Conservation (phyloP, 2,797 vertebrate species). For the Onychomys arenicola region DNA sequence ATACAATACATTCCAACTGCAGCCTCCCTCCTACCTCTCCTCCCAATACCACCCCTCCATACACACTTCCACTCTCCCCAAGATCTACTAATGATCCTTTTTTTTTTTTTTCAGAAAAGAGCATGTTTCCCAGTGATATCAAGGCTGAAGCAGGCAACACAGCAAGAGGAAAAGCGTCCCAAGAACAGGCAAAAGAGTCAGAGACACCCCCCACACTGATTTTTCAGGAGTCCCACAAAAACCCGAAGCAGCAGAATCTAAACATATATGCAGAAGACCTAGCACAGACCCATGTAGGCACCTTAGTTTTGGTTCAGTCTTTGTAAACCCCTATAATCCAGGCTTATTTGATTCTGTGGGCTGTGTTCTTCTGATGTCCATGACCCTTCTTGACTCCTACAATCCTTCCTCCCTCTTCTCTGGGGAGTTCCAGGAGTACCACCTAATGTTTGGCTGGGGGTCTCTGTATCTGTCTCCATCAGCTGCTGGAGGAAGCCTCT, state of each 20-base stretch:
- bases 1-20: not conserved
- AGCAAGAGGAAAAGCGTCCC: not conserved
- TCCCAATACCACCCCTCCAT: not conserved
- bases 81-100: not conserved
- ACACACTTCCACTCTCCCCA: not conserved
- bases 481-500: not conserved
- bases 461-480: not conserved
- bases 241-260: not conserved
- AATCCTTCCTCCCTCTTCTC: not conserved
- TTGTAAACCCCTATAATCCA: not conserved
- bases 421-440: not conserved
- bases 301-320: not conserved
- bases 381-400: not conserved
- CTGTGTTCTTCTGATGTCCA: not conserved
- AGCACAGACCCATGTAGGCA: not conserved
- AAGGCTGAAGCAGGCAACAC: not conserved
- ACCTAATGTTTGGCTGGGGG: not conserved
- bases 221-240: not conserved
- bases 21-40: not conserved
- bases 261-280: not conserved
- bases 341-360: not conserved
- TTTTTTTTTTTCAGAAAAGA: not conserved
- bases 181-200: not conserved
- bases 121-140: not conserved
- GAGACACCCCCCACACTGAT: not conserved